These are phyloP conservation scores for Hirtodrosophila histrioides DNA, from an alignment of 2,888 invertebrate genomes.

Conservation along the genomic window DNA sequence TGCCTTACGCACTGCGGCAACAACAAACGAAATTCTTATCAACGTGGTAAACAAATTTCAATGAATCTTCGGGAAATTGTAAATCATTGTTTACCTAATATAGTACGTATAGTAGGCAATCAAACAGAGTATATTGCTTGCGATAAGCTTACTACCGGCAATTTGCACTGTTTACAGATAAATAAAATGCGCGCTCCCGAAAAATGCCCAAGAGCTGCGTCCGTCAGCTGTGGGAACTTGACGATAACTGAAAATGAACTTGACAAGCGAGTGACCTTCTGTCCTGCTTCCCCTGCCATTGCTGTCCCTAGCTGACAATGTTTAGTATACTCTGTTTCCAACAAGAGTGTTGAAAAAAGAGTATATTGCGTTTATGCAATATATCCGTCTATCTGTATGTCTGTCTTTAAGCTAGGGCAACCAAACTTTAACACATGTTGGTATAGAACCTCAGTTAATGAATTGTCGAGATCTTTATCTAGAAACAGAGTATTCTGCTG, in stretches of 20 bases:
- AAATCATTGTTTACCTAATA: no score
- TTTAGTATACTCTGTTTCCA: no score
- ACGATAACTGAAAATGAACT: conserved; percentile 43
- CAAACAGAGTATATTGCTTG: background rate
- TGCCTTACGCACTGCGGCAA: conserved; percentile 20
- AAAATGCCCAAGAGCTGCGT: conserved; percentile 42
- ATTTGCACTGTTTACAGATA: background rate
- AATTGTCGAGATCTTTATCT: no score
- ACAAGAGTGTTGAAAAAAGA: no score
- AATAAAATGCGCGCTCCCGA: conserved; percentile 44
- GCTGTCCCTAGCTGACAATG: background rate
- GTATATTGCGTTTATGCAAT: no score
- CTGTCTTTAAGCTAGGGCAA: no score
- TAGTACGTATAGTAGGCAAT: no score
- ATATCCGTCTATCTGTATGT: no score
- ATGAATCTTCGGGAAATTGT: no score
- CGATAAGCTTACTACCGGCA: background rate
- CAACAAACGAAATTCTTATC: conserved; percentile 38
- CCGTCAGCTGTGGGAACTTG: conserved; percentile 64
- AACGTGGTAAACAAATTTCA: conserved; percentile 2
- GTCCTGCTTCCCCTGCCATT: background rate
- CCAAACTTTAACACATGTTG: no score
- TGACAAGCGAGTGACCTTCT: conserved; percentile 11
- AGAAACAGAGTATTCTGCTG: no score
- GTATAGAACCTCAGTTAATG: no score